Percentiles rank a stretch among this genome's conserved stretches.
These are phyloP conservation scores for Capitulum mitella DNA, from an alignment of 2,888 invertebrate species.

Conservation along the genomic window DNA sequence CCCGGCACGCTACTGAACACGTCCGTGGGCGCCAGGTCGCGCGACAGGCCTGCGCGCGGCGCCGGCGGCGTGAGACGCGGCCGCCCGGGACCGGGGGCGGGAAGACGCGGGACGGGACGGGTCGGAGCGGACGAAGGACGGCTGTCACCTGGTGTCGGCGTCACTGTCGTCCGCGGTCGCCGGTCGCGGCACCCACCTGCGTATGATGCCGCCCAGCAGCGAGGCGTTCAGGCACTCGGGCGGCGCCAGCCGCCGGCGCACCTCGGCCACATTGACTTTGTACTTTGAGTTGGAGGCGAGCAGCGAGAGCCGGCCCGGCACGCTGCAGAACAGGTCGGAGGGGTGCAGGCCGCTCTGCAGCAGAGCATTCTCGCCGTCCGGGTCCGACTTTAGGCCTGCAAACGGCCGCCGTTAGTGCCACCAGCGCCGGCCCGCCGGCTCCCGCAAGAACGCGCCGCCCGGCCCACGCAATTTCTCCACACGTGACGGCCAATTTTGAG, in stretches of 20 bases:
- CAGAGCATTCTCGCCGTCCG: neutral
- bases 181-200: constrained; percentile 59
- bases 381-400: neutral
- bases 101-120: neutral
- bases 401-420: neutral
- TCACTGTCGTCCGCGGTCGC: neutral
- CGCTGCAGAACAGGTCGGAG: constrained; percentile 95
- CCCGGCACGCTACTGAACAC: constrained; percentile 50
- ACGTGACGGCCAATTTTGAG: no score
- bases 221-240: constrained; percentile 99
- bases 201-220: constrained; percentile 87
- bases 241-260: constrained; percentile 90
- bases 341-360: constrained; percentile 51
- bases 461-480: no score
- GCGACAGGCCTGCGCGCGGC: neutral
- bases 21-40: constrained; percentile 40
- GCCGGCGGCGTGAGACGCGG: neutral
- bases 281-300: constrained; percentile 98
- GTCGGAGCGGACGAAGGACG: no score
- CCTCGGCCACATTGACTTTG: constrained; percentile 98
- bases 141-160: neutral
- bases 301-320: constrained; percentile 90
- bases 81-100: neutral
- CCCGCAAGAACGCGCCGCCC: no score
- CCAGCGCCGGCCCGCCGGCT: no score